Evolutionary conservation across 2,888 invertebrate genomes (phyloP).

Genomic region (Mimas tiliae): DNA sequence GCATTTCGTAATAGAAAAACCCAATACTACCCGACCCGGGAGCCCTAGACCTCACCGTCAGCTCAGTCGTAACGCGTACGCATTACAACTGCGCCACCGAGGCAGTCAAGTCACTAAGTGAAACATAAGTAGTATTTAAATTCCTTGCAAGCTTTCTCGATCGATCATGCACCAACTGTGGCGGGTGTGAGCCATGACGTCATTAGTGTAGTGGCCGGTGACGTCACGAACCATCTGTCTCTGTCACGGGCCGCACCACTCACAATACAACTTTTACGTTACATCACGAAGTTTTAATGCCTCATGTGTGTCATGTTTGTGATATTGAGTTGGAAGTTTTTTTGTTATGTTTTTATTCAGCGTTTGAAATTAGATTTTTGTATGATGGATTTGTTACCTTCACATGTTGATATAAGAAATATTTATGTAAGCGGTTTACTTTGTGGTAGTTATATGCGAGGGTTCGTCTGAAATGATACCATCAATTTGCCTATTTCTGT

Average conservation of each 20-base stretch:
- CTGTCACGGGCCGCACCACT: slow-evolving; percentile 16
- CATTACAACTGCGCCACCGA: too few species aligned
- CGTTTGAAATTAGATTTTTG: neutral
- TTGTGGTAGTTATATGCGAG: too few species aligned
- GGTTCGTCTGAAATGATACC: too few species aligned
- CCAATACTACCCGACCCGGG: too few species aligned
- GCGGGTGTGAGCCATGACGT: slow-evolving; percentile 34
- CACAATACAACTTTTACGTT: slow-evolving; percentile 9
- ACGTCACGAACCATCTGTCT: slow-evolving; percentile 35
- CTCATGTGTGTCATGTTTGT: neutral
- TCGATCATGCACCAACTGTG: slow-evolving; percentile 36
- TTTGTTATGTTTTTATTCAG: neutral
- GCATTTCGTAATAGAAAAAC: too few species aligned
- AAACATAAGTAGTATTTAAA: slow-evolving; percentile 2
- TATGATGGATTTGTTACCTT: too few species aligned
- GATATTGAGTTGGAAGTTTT: neutral
- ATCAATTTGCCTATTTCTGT: too few species aligned
- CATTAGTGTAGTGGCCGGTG: slow-evolving; percentile 30
- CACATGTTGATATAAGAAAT: too few species aligned
- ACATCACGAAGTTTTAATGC: slow-evolving; percentile 17
- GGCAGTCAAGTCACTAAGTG: neutral
- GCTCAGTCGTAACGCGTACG: too few species aligned
- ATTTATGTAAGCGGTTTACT: too few species aligned
- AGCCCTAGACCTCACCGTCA: too few species aligned
- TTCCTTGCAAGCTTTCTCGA: slow-evolving; percentile 24